phyloP scores from a whole-genome alignment of 2,113 vertebrate genomes.

The Atractosteus spatula region DNA sequence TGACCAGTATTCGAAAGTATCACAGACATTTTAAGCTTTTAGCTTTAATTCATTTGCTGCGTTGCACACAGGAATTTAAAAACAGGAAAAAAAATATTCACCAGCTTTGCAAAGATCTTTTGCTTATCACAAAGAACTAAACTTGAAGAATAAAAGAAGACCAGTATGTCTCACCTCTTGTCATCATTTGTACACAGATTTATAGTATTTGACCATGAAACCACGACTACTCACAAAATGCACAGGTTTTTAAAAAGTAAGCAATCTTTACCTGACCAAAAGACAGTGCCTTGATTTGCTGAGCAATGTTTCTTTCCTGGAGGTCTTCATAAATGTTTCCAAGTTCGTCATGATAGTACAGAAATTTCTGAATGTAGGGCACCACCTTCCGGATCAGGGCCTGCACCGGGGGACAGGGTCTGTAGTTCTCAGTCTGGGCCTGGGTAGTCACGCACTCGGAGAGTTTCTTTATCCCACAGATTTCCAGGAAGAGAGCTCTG shows the following conservation, averaged over 20 bases:
- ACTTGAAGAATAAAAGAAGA: too few relatives aligned
- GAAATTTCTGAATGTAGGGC: slow-evolving; percentile 68
- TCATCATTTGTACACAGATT: too few relatives aligned
- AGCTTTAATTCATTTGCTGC: too few relatives aligned
- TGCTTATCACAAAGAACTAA: too few relatives aligned
- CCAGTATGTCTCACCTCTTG: too few relatives aligned
- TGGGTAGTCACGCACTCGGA: slow-evolving; percentile 52
- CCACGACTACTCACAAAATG: not conserved
- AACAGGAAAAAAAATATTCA: too few relatives aligned
- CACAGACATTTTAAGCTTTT: too few relatives aligned
- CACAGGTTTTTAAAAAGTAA: not conserved
- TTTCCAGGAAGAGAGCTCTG: slow-evolving; percentile 58
- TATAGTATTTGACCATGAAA: not conserved
- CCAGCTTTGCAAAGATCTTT: too few relatives aligned
- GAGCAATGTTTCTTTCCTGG: slow-evolving; percentile 41
- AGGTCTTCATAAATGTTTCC: slow-evolving; percentile 50
- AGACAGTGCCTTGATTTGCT: slow-evolving; percentile 47
- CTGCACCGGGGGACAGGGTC: slow-evolving; percentile 58
- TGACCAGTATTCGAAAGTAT: too few relatives aligned
- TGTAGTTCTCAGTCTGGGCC: slow-evolving; percentile 54
- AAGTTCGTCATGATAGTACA: slow-evolving; percentile 57
- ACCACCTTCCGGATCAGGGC: slow-evolving; percentile 51
- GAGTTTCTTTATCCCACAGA: slow-evolving; percentile 55
- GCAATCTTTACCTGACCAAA: slow-evolving; percentile 58
- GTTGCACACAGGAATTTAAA: too few relatives aligned